phyloP scores from a whole-genome alignment of 92 coral and sea anemone species.

The Epizoanthus ramosus region DNA sequence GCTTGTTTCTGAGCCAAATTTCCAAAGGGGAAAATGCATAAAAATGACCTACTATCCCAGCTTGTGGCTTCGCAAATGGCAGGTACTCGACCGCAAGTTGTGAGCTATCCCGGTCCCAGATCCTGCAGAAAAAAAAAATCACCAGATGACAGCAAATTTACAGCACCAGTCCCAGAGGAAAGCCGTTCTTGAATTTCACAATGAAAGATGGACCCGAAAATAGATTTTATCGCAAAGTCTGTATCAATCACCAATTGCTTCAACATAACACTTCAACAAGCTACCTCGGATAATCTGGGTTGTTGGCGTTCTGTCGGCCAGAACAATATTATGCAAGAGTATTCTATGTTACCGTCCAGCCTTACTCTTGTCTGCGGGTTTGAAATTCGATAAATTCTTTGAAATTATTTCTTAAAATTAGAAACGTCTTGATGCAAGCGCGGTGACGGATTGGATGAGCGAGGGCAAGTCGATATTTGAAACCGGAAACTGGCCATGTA shows the following conservation, averaged over 20 bases:
- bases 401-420: constrained; percentile 1
- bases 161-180: constrained; percentile 7
- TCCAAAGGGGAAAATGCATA: constrained; percentile 29
- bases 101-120: background rate
- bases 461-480: constrained; percentile 23
- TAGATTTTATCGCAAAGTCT: constrained; percentile 3
- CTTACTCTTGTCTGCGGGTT: background rate
- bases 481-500: constrained; percentile 23
- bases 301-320: background rate
- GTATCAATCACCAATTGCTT: constrained; percentile 2
- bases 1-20: constrained; percentile 16
- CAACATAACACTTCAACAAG: background rate
- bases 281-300: background rate
- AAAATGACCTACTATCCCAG: constrained; percentile 1
- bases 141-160: constrained; percentile 10
- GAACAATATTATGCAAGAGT: background rate
- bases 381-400: constrained; percentile 8
- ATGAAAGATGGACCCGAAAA: constrained; percentile 2
- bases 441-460: constrained; percentile 15
- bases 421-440: constrained; percentile 9
- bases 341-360: background rate
- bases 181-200: constrained; percentile 34
- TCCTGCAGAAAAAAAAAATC: constrained; percentile 35
- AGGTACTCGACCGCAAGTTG: constrained; percentile 36
- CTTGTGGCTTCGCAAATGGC: constrained; percentile 19